Evolutionary conservation across 2,113 vertebrate species (phyloP).

Genomic region (Bombycilla garrulus): DNA sequence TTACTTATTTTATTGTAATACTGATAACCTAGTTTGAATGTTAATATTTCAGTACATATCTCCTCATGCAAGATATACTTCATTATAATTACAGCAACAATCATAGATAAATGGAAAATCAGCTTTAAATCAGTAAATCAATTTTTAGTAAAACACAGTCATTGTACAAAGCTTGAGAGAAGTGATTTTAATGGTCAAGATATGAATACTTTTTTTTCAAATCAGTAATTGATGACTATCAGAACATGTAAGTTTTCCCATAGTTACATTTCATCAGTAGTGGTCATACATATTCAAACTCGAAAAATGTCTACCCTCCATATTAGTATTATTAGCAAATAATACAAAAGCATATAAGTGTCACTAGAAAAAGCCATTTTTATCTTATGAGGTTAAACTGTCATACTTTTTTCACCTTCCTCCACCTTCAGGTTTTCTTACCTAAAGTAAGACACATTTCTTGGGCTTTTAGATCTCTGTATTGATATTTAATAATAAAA

Average conservation of each 20-base stretch:
- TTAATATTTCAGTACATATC: slow-evolving; percentile 38
- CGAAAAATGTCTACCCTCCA: neutral
- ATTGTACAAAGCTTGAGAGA: neutral
- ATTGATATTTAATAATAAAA: neutral
- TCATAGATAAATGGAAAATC: neutral
- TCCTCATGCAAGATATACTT: slow-evolving; percentile 36
- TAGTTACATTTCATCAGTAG: neutral
- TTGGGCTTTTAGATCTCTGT: neutral
- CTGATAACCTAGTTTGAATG: slow-evolving; percentile 38
- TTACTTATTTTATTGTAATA: neutral
- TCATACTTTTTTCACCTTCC: neutral
- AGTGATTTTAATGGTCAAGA: neutral
- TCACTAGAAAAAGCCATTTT: neutral
- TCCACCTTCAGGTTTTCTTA: neutral
- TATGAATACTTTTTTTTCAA: neutral
- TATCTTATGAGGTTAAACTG: neutral
- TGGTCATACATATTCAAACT: neutral
- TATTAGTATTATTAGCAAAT: neutral
- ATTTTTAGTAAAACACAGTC: neutral
- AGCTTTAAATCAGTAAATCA: neutral
- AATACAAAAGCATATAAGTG: neutral
- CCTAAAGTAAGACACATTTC: neutral
- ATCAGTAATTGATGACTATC: neutral
- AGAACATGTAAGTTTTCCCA: neutral
- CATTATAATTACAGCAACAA: slow-evolving; percentile 31